Evolutionary conservation across 2,888 invertebrate species (phyloP).

Genomic region (Harmothoe impar): DNA sequence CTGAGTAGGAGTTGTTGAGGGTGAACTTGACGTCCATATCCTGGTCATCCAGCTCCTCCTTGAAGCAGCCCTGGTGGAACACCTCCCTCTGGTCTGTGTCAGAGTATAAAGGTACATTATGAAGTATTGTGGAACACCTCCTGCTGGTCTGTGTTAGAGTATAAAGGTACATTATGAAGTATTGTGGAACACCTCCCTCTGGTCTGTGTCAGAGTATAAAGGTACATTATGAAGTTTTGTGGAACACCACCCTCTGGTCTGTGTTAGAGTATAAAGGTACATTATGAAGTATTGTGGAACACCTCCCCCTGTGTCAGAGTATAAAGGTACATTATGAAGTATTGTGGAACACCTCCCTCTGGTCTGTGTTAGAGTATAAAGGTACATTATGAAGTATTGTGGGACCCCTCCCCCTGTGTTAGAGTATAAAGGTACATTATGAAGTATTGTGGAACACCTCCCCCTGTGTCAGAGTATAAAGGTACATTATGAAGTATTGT

Average conservation of each 20-base stretch:
- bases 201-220: background rate
- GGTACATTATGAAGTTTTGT: background rate
- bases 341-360: too few relatives aligned
- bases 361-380: too few relatives aligned
- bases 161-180: too few relatives aligned
- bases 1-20: background rate
- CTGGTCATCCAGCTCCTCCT: background rate
- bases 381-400: too few relatives aligned
- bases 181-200: background rate
- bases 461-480: too few relatives aligned
- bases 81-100: background rate
- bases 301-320: too few relatives aligned
- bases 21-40: background rate
- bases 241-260: background rate
- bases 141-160: background rate
- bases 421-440: too few relatives aligned
- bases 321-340: too few relatives aligned
- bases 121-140: background rate
- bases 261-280: background rate
- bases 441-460: too few relatives aligned
- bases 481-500: too few relatives aligned
- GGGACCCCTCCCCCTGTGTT: too few relatives aligned
- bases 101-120: background rate
- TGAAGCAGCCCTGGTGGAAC: constrained; percentile 18
- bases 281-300: background rate